Evolutionary conservation across 2,888 invertebrate genomes (phyloP), one percentile per base, ranked within the genome.

Genomic region (Sarcophaga carnaria): DNA sequence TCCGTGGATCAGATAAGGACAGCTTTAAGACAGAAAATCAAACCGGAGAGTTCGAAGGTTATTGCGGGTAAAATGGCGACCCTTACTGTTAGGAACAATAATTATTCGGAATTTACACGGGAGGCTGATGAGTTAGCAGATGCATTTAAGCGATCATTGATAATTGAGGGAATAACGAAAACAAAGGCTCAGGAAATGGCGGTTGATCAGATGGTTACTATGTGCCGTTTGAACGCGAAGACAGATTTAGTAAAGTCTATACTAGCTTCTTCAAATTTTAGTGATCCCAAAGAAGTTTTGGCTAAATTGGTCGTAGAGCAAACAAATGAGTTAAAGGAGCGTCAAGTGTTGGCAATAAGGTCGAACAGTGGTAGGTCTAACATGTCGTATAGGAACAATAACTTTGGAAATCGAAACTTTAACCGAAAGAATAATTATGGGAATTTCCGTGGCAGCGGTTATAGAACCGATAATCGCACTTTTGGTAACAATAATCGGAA

Each of bases 121-220:
- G 66, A 74, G 12, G 47, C 60, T 17, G 66, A 80, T 8, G 72
- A 72, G 6, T 49, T 80, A 1, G 74, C 80, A 12, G 80, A 80
- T n/a, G n/a, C 72, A 14, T 22, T 80, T 3, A n/a, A 80, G 20
- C 22, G 80, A 2, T 80, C 72, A 2, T 10, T 80, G 5, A 25
- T 72, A 11, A 20, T 80, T 1, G 80, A 80, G 6, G 79, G 79
- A 11, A 79, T 79, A 6, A 79, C 79, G 6, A 79, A 54, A 54
- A 27, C 3, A 12, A 80, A 80, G 4, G 71, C 79, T 1, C 79
- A 80, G 8, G 70, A 80, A 37, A 80, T 71, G 79, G 37, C 66
- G 22, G n/a, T 74, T 1, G 80, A 72, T 10, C 66, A 78, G 60
- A 80, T 72, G 2, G 72, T 72, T 20, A 37, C 25, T 4, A 22